Evolutionary conservation across 1,140 invertebrate genomes (phyloP), one percentile per base, ranked within the genome.

Genomic region (Scaptomyza hsui): DNA sequence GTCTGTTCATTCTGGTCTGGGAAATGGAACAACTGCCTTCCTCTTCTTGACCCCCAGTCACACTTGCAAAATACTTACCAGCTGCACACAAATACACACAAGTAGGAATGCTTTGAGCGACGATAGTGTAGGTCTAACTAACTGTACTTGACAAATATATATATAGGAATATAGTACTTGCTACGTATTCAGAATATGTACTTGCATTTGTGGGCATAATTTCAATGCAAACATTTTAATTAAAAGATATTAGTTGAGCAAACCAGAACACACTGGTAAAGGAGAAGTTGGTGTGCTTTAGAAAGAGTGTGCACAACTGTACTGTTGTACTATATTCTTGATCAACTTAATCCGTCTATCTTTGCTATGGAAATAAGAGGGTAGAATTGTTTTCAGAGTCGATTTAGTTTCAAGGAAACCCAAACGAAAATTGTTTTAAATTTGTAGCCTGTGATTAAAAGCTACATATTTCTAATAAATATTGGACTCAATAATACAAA

Each of bases 11-110:
- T 63, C 37, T 15, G n/a, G 7, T 47, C 69, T 85, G 80, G 81
- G 80, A 85, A 85, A 64, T 56, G 63, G 48, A 57, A 53, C 80
- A 85, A 85, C 81, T 83, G 80, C 53, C 49, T 57, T 29, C 9
- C 26, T 7, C 29, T 18, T 12, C 21, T 53, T 72, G 70, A 26
- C 55, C 29, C n/a, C n/a, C 42, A 32, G n/a, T 41, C 39, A 24
- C 37, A 29, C 32, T 49, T 24, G 35, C 18, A 16, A 4, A 10
- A 21, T 41, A 13, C 37, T 55, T 37, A 41, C 52, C 52, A 41
- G 19, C 18, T 41, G 39, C 21, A 13, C 32, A 37, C 51, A 37
- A n/a, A n/a, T 37, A 37, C 12, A 37, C 12, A 29, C 12, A 37
- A 37, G 12, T 37, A n/a, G 4, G 32, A 37, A 37, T 37, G 32